Evolutionary conservation across 2,797 vertebrate genomes (phyloP).

Genomic region (Tokudaia tokunoshimensis): DNA sequence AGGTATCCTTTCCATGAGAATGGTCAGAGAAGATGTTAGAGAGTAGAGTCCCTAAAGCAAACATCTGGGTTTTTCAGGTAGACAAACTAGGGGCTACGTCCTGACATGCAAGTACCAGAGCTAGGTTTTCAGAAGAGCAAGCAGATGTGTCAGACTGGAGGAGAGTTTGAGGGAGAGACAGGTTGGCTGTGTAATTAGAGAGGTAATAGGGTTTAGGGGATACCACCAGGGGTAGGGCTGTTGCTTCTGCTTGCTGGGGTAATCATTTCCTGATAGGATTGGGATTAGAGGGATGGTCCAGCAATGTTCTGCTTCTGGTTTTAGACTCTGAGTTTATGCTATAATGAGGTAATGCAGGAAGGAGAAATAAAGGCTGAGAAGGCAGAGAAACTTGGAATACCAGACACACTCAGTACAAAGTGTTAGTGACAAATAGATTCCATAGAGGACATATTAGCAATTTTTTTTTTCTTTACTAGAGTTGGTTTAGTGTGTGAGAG

Average conservation of each 20-base stretch:
- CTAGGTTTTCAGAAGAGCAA: background rate
- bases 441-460: background rate
- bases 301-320: background rate
- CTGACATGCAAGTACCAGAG: too few relatives aligned
- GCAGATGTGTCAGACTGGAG: background rate
- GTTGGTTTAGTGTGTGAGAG: background rate
- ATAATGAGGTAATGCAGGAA: background rate
- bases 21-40: background rate
- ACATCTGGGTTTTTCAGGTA: background rate
- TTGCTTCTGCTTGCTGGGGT: background rate
- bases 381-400: background rate
- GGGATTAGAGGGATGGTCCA: background rate
- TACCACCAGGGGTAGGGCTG: background rate
- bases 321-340: background rate
- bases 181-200: background rate
- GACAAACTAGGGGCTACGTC: background rate
- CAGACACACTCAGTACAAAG: background rate
- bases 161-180: background rate
- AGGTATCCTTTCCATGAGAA: background rate
- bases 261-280: background rate
- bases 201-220: background rate
- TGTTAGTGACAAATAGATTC: background rate
- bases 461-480: background rate
- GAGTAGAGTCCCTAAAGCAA: background rate
- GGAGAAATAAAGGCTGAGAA: background rate